Conservation (phyloP, 1,140 invertebrate genomes). For the Cherax destructor region DNA sequence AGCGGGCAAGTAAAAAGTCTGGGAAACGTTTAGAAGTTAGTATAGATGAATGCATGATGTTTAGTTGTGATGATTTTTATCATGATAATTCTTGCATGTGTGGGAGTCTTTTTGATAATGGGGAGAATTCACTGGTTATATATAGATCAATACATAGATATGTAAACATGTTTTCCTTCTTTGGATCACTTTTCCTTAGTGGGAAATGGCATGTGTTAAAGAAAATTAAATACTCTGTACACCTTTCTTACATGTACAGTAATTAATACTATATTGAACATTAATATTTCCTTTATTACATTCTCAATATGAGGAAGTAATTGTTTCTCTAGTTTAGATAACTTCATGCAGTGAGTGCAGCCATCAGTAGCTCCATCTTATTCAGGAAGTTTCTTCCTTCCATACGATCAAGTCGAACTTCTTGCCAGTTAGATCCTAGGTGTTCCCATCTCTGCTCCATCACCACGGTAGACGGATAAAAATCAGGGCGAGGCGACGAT, state of each 20-base stretch:
- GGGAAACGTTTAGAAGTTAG: too few species aligned
- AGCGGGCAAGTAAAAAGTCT: too few species aligned
- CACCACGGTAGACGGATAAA: constrained; percentile 89
- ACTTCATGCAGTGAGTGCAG: constrained; percentile 82
- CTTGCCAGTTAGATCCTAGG: constrained; percentile 86
- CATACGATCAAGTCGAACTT: constrained; percentile 94
- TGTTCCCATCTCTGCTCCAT: constrained; percentile 94
- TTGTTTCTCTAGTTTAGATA: background rate
- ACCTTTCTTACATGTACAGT: background rate
- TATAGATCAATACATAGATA: too few species aligned
- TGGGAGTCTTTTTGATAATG: too few species aligned
- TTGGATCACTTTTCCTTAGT: too few species aligned
- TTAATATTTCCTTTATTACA: background rate
- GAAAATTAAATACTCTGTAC: too few species aligned
- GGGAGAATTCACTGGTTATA: too few species aligned
- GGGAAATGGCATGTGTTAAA: too few species aligned
- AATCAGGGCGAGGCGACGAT: constrained; percentile 89
- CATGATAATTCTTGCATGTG: too few species aligned
- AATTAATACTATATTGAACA: background rate
- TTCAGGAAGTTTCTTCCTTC: constrained; percentile 98
- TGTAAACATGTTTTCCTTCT: too few species aligned
- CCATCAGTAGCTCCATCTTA: constrained; percentile 98
- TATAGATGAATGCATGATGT: too few species aligned
- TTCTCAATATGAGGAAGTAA: constrained; percentile 8
- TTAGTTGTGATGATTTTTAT: too few species aligned